These are phyloP conservation scores for Chitala chitala DNA, from an alignment of 2,113 vertebrate genomes.

Conservation along the genomic window DNA sequence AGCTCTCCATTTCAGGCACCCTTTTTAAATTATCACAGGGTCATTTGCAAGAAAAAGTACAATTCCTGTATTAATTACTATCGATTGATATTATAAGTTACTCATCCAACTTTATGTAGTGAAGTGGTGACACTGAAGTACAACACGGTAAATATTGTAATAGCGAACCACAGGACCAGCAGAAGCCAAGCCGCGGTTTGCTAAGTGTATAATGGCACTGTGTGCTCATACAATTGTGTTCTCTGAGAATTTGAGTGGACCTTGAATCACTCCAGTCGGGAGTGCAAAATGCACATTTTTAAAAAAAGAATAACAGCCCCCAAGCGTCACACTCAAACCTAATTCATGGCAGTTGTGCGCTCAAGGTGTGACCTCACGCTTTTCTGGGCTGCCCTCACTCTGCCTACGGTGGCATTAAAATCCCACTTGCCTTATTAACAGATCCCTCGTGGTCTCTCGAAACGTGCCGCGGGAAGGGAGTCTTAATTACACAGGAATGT, in stretches of 20 bases:
- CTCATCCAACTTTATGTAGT: too few species aligned
- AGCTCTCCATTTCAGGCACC: too few species aligned
- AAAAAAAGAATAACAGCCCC: constrained; percentile 45
- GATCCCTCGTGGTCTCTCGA: constrained; percentile 46
- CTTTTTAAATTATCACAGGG: too few species aligned
- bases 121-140: too few species aligned
- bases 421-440: constrained; percentile 38
- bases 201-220: background rate
- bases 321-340: constrained; percentile 55
- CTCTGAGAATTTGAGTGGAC: background rate
- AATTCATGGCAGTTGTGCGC: constrained; percentile 50
- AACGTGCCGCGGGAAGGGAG: constrained; percentile 50
- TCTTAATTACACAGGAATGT: constrained; percentile 60
- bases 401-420: constrained; percentile 39
- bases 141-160: too few species aligned
- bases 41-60: too few species aligned
- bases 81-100: too few species aligned
- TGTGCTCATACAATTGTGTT: background rate
- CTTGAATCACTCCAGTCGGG: background rate
- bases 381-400: constrained; percentile 31
- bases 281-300: constrained; percentile 36
- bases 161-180: background rate
- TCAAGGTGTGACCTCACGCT: constrained; percentile 52
- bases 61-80: too few species aligned
- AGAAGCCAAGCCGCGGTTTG: background rate